Conservation (phyloP, 1,140 invertebrate species). For the Trichonephila inaurata region DNA sequence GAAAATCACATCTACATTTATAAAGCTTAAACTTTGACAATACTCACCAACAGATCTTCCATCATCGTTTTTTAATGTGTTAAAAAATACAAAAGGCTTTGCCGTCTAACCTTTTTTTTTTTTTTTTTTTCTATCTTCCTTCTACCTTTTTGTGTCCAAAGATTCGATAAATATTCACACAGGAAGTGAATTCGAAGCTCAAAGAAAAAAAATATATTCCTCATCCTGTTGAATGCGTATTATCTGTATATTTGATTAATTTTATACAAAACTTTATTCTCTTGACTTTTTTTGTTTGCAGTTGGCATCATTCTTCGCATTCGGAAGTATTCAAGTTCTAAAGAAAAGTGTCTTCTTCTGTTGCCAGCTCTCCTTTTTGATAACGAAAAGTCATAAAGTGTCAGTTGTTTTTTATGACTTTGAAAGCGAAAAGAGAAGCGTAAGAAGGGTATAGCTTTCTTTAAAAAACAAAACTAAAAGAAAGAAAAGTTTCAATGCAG, state of each 20-base stretch:
- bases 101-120: not conserved
- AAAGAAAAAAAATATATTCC: constrained; percentile 30
- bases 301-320: not conserved
- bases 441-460: not conserved
- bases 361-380: not conserved
- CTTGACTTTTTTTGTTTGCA: not conserved
- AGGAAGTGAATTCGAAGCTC: constrained; percentile 8
- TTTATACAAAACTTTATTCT: constrained; percentile 71
- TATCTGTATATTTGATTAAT: constrained; percentile 73
- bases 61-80: not conserved
- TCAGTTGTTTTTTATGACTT: constrained; percentile 55
- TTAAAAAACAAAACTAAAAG: no score
- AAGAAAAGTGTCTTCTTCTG: not conserved
- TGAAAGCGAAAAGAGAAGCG: constrained; percentile 2
- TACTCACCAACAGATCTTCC: not conserved
- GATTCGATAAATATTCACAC: constrained; percentile 65
- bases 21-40: not conserved
- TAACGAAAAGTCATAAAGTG: constrained; percentile 50
- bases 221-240: constrained; percentile 67
- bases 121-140: not conserved
- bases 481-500: not conserved
- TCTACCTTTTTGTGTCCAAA: constrained; percentile 39
- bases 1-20: not conserved
- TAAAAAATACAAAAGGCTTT: constrained; percentile 40
- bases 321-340: not conserved